These are phyloP conservation scores for Grammomys dolichurus DNA, from an alignment of 2,113 vertebrate genomes.

Conservation along the genomic window DNA sequence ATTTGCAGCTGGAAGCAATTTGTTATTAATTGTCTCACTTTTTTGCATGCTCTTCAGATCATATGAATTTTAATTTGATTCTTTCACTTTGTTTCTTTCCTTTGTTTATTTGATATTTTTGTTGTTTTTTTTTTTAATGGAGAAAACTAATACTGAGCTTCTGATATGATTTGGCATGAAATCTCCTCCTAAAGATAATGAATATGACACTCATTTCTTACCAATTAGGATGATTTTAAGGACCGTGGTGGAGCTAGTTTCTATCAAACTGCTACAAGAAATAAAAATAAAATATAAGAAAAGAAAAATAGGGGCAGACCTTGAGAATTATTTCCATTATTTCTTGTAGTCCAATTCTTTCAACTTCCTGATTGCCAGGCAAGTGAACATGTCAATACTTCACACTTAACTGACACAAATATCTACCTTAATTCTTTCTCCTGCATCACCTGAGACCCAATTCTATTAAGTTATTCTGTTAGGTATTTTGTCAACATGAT, in stretches of 20 bases:
- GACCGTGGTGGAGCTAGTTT: neutral
- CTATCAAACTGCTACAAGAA: neutral
- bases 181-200: neutral
- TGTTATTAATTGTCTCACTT: neutral
- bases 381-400: neutral
- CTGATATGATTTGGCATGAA: neutral
- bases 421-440: neutral
- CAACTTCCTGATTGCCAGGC: neutral
- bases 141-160: neutral
- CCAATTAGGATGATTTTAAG: neutral
- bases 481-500: neutral
- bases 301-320: neutral
- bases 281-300: neutral
- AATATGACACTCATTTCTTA: neutral
- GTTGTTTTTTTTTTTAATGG: neutral
- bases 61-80: neutral
- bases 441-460: neutral
- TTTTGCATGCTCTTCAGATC: neutral
- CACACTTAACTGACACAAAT: neutral
- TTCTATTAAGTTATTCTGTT: neutral
- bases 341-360: neutral
- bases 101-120: neutral
- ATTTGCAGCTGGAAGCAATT: neutral
- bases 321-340: neutral
- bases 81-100: neutral